Base-by-base conservation (phyloP, 2,797 vertebrate species). In the Eutrigla gurnardus region DNA sequence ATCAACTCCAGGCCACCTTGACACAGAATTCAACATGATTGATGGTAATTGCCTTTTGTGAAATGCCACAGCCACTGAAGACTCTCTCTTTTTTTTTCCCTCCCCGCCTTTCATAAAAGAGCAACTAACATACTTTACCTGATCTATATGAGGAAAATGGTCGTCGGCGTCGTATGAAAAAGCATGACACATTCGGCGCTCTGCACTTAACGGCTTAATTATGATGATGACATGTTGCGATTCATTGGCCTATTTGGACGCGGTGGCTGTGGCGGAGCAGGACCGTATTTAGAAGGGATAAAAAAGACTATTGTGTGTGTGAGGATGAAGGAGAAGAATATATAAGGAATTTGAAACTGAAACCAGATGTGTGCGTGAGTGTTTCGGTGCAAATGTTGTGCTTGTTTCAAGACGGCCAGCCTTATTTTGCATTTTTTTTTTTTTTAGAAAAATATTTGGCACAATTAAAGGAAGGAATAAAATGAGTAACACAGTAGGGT, bases 291-390 rank as follows among this genome's bases (percentile, higher is more conserved):
- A 88, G 78, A 82, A 25, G 18, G 92, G 81, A 92, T 91, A 86
- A 93, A 93, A 93, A 93, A 92, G 87, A 71, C 88, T 87, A 92
- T 93, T 94, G 92, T 94, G 89, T 87, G 81, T 86, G 80, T 78
- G 78, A 88, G 77, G 91, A 93, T 92, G 88, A 84, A 89, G 73
- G 47, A 67, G 78, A 65, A 81, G 82, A 82, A 91, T 90, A 89
- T 89, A 91, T 86, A 87, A 77, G 82, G 83, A 87, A 89, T 92
- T 77, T 88, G 67, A 91, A 94, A 95, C 89, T 82, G 76, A 92
- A 94, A 93, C 90, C 92, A 95, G 93, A 94, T 94, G 94, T 93
- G 80, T 87, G 84, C 61, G 18, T 73, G 78, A 70, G 75, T 80
- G 75, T 70, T 46, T 70, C 17, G 65, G 75, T 62, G 63, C 62